phyloP scores from a whole-genome alignment of 2,797 vertebrate genomes.

The Distichodus sexfasciatus region DNA sequence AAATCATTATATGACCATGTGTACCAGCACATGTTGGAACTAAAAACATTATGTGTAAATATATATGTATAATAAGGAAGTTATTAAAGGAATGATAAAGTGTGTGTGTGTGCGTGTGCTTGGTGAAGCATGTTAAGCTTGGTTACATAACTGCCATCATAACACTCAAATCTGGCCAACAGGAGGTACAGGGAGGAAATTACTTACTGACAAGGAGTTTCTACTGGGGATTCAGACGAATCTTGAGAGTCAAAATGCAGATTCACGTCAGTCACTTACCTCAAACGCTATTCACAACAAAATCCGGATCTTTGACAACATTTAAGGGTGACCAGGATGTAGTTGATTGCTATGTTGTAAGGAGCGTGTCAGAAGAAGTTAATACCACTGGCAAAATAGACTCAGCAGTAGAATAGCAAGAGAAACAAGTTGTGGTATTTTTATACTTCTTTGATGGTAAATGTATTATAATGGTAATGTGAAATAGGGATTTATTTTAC shows the following conservation, averaged over 20 bases:
- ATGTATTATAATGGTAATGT: no score
- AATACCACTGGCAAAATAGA: no score
- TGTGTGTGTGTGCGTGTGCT: not conserved
- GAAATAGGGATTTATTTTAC: no score
- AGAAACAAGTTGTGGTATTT: no score
- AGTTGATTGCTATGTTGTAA: no score
- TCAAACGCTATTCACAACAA: not conserved
- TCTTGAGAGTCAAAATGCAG: not conserved
- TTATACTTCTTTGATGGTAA: no score
- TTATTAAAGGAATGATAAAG: constrained; percentile 12
- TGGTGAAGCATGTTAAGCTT: constrained; percentile 42
- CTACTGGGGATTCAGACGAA: not conserved
- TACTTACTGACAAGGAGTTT: constrained; percentile 25
- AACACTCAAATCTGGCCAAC: constrained; percentile 40
- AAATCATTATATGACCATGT: not conserved
- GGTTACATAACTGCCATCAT: constrained; percentile 54
- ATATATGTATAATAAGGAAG: not conserved
- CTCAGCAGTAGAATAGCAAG: no score
- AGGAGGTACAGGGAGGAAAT: constrained; percentile 8
- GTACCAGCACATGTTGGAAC: not conserved
- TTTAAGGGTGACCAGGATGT: no score
- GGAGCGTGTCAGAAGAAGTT: no score
- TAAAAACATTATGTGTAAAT: not conserved
- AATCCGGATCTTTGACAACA: no score
- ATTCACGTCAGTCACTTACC: not conserved